Evolutionary conservation across 2,888 invertebrate species (phyloP).

Genomic region (Oscheius sp.): DNA sequence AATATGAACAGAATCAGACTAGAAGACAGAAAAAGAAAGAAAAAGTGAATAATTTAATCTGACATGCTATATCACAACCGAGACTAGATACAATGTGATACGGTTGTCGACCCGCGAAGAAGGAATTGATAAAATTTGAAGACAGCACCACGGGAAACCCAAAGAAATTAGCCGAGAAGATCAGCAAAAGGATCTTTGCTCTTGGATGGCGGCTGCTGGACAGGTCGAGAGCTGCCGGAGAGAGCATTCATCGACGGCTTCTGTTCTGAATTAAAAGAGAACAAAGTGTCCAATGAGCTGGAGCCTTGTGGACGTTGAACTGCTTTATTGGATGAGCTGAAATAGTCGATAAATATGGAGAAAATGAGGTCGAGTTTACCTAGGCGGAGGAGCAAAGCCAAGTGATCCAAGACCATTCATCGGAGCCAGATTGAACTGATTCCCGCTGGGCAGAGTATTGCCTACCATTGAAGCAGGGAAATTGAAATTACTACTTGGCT

Average conservation of each 20-base stretch:
- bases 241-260: conserved; percentile 36
- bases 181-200: conserved; percentile 40
- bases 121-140: background rate
- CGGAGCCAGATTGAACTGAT: conserved; percentile 1
- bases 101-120: background rate
- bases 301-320: conserved; percentile 29
- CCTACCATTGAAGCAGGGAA: background rate
- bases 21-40: background rate
- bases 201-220: background rate
- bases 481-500: background rate
- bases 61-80: conserved; percentile 1
- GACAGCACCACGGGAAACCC: background rate
- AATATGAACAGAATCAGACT: background rate
- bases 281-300: conserved; percentile 34
- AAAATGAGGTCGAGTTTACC: background rate
- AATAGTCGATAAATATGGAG: background rate
- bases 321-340: conserved; percentile 34
- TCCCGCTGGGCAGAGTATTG: background rate
- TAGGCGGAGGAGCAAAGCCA: conserved; percentile 13
- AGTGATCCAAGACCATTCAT: background rate
- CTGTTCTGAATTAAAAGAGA: conserved; percentile 35
- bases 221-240: too few species aligned
- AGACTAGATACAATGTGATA: conserved; percentile 22
- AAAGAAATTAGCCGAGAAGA: conserved; percentile 25
- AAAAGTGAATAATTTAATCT: conserved; percentile 16